A percentile compares a stretch with the other conserved stretches of the same genome.
These are phyloP conservation scores for Oxygymnocypris stewartii DNA, from an alignment of 2,113 vertebrate genomes.

Conservation along the genomic window DNA sequence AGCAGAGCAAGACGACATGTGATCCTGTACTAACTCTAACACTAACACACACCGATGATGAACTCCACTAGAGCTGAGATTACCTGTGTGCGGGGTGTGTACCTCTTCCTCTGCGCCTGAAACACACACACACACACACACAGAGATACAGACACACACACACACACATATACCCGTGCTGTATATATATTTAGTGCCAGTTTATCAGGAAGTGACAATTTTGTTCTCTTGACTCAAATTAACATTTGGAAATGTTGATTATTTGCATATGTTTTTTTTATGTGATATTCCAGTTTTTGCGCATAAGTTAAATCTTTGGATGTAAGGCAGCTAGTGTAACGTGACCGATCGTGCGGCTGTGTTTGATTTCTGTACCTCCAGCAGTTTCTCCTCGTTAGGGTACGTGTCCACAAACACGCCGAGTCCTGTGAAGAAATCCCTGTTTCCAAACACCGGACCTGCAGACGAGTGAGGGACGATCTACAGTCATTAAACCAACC, in stretches of 20 bases:
- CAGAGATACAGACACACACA: background rate
- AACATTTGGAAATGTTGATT: too few species aligned
- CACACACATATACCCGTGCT: background rate
- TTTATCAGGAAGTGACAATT: too few species aligned
- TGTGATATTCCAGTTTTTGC: too few species aligned
- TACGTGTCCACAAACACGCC: slow-evolving; percentile 97
- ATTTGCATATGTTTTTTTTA: too few species aligned
- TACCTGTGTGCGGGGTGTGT: slow-evolving; percentile 95
- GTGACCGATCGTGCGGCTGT: background rate
- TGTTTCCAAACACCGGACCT: slow-evolving; percentile 97
- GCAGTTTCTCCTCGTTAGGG: slow-evolving; percentile 95
- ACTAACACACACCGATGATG: background rate
- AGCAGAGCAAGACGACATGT: background rate
- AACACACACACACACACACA: slow-evolving; percentile 65
- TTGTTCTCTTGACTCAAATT: too few species aligned
- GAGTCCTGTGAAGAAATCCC: slow-evolving; percentile 92
- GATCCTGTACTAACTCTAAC: background rate
- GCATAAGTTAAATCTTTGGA: too few species aligned
- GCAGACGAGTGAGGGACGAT: background rate
- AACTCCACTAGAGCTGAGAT: slow-evolving; percentile 11
- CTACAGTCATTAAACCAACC: slow-evolving; percentile 15
- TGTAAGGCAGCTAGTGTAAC: too few species aligned
- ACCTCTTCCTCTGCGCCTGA: slow-evolving; percentile 96
- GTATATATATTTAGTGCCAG: too few species aligned
- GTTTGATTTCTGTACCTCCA: slow-evolving; percentile 81